Conservation (phyloP, 2,888 invertebrate genomes). For the Drosophila paranaensis region DNA sequence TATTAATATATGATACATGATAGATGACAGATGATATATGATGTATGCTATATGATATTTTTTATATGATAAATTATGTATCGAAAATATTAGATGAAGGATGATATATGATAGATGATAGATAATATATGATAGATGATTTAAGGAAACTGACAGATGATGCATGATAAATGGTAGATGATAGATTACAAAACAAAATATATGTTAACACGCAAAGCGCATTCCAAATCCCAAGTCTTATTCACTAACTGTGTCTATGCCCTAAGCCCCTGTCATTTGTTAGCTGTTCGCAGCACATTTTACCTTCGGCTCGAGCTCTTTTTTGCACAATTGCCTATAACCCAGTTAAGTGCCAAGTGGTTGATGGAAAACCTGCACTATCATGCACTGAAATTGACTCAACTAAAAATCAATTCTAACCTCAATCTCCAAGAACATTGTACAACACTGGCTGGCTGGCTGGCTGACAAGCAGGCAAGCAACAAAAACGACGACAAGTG, state of each 20-base stretch:
- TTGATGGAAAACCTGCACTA: conserved; percentile 48
- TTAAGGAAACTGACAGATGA: neutral
- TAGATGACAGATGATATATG: neutral
- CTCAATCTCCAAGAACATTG: conserved; percentile 50
- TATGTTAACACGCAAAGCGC: no score
- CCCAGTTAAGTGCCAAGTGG: conserved; percentile 36
- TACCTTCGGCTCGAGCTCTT: neutral
- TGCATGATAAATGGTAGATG: neutral
- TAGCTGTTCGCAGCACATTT: neutral
- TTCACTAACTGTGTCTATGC: neutral
- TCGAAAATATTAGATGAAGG: neutral
- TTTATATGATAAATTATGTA: no score
- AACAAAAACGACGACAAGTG: conserved; percentile 33
- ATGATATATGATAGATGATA: neutral
- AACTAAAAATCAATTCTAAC: conserved; percentile 72
- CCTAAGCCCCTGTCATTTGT: neutral
- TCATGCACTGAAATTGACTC: conserved; percentile 42
- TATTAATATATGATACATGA: neutral
- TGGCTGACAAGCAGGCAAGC: neutral
- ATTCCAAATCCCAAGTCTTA: neutral
- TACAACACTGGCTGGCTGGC: conserved; percentile 22
- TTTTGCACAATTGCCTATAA: conserved; percentile 34
- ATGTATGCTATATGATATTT: neutral
- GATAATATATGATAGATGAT: neutral
- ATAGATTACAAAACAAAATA: neutral